Percentiles rank a stretch among this genome's conserved stretches.
These are phyloP conservation scores for Sebastes goodei DNA, from an alignment of 2,797 vertebrate species.

Conservation along the genomic window DNA sequence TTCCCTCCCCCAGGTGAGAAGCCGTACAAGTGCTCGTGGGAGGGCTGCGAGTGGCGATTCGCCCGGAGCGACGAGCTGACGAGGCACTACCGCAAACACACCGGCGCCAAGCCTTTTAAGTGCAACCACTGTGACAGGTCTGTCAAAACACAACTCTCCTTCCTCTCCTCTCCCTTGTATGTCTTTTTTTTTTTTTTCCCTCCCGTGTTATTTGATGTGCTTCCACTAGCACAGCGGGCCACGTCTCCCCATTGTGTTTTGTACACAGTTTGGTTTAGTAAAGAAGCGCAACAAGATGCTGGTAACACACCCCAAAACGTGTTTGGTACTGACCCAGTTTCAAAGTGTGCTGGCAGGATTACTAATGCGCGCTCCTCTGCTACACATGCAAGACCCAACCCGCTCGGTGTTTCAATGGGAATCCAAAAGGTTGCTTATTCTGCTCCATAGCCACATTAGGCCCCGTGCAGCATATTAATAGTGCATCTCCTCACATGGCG, in stretches of 20 bases:
- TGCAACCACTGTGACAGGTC: conserved; percentile 99
- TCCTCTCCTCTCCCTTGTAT: conserved; percentile 10
- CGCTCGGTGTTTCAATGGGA: conserved; percentile 37
- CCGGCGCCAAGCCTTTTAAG: conserved; percentile 99
- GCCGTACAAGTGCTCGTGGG: conserved; percentile 99
- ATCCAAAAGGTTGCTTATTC: conserved; percentile 23
- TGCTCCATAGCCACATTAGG: conserved; percentile 16
- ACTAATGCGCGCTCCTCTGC: conserved; percentile 58
- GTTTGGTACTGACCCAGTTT: conserved; percentile 74
- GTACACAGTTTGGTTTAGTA: conserved; percentile 38
- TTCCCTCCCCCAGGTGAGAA: conserved; percentile 91
- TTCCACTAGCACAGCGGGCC: conserved; percentile 32
- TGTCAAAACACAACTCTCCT: conserved; percentile 70
- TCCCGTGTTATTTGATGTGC: conserved; percentile 42
- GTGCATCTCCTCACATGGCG: conserved; percentile 22
- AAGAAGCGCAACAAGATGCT: conserved; percentile 30
- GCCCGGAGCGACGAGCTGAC: conserved; percentile 99
- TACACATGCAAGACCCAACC: conserved; percentile 35
- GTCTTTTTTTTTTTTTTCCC: background rate
- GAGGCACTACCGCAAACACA: conserved; percentile 99
- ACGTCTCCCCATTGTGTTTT: conserved; percentile 33
- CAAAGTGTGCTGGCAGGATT: conserved; percentile 66
- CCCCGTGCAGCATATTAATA: conserved; percentile 56
- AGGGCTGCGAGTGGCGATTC: conserved; percentile 99
- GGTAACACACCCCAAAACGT: conserved; percentile 37